These are phyloP conservation scores for Pristionchus maxplancki DNA, from an alignment of 2,888 invertebrate species.

Conservation along the genomic window DNA sequence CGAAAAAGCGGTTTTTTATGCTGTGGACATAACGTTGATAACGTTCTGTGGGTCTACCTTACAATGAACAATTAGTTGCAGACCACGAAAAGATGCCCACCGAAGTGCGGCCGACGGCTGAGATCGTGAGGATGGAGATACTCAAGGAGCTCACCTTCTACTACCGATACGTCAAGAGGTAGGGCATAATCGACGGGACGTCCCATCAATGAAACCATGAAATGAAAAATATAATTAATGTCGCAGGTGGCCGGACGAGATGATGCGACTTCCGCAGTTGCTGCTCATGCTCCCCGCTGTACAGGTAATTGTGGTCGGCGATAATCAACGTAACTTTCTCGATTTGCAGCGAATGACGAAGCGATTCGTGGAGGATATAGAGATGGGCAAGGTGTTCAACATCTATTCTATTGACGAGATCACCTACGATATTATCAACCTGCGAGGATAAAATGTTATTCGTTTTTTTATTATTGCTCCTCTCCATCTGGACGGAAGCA, in stretches of 20 bases:
- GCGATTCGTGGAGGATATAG: slow-evolving; percentile 43
- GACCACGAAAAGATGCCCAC: slow-evolving; percentile 31
- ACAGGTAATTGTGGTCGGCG: slow-evolving; percentile 35
- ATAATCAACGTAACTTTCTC: no score
- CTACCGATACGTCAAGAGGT: slow-evolving; percentile 41
- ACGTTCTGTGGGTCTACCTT: no score
- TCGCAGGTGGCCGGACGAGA: slow-evolving; percentile 20
- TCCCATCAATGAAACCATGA: no score
- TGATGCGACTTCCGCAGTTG: neutral
- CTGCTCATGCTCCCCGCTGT: slow-evolving; percentile 35
- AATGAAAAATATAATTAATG: neutral
- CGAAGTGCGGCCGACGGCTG: neutral
- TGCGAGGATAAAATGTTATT: neutral
- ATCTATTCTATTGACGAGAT: slow-evolving; percentile 17
- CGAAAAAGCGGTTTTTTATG: no score
- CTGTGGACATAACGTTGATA: no score
- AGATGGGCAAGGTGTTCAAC: slow-evolving; percentile 49
- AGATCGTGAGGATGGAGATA: neutral
- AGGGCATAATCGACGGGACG: neutral
- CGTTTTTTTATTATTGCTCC: neutral
- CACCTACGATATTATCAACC: slow-evolving; percentile 46
- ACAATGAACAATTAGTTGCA: neutral
- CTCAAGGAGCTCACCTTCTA: slow-evolving; percentile 47
- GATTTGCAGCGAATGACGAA: slow-evolving; percentile 39
- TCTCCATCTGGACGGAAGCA: no score